A percentile compares a stretch with the other conserved stretches of the same genome.
These are phyloP conservation scores for Zapus hudsonius DNA, from an alignment of 2,113 vertebrate species.

Conservation along the genomic window DNA sequence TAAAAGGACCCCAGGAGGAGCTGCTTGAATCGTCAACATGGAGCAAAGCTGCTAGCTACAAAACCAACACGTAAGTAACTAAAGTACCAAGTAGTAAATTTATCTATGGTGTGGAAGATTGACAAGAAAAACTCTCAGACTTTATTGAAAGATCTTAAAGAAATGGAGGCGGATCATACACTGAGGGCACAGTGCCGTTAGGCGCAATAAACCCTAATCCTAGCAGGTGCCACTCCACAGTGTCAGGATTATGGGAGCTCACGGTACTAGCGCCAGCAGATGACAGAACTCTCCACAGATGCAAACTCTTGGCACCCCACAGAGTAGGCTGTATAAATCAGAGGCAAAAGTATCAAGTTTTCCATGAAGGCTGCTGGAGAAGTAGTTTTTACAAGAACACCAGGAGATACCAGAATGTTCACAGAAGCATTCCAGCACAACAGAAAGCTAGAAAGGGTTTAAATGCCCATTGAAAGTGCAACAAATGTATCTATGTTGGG, in stretches of 20 bases:
- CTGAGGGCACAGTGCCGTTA: fast-evolving
- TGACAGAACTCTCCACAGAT: background rate
- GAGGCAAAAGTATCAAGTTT: background rate
- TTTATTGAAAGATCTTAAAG: background rate
- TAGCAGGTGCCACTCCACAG: too few species aligned
- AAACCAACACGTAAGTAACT: background rate
- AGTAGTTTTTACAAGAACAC: fast-evolving
- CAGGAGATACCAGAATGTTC: background rate
- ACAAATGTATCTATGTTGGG: background rate
- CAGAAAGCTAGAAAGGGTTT: constrained; percentile 26
- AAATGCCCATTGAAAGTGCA: background rate
- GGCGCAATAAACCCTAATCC: too few species aligned
- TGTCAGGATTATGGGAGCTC: fast-evolving
- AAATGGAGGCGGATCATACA: background rate
- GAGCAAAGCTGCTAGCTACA: background rate
- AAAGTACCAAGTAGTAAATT: background rate
- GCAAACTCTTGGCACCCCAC: fast-evolving
- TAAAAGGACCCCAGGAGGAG: background rate
- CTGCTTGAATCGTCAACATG: background rate
- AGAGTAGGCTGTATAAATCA: background rate
- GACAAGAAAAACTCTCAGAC: background rate
- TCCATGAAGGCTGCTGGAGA: background rate
- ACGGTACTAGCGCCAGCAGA: background rate
- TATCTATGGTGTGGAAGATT: background rate
- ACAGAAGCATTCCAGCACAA: fast-evolving